These are phyloP conservation scores for Apogon talboti DNA, from an alignment of 2,797 vertebrate genomes.

Conservation along the genomic window DNA sequence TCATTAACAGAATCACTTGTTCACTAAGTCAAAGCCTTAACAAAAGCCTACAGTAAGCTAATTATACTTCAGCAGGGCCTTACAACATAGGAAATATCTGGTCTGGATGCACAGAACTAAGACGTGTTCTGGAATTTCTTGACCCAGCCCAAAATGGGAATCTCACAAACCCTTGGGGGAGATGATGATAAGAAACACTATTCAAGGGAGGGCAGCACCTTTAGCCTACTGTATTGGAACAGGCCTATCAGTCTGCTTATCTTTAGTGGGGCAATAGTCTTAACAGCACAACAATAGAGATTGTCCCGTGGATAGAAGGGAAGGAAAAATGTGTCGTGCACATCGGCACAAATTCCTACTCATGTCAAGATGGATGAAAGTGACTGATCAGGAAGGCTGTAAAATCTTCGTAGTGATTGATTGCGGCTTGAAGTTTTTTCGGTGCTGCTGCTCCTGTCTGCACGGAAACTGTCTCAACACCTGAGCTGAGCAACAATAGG, in stretches of 20 bases:
- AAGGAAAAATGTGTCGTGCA: conserved; percentile 38
- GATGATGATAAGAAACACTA: conserved; percentile 63
- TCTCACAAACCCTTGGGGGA: conserved; percentile 46
- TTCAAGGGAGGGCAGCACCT: conserved; percentile 49
- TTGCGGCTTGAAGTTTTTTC: conserved; percentile 19
- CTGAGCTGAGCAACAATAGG: conserved; percentile 52
- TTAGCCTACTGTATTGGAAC: conserved; percentile 56
- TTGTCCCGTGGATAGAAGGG: conserved; percentile 35
- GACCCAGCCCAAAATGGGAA: conserved; percentile 54
- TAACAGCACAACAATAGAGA: conserved; percentile 63
- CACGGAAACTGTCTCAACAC: conserved; percentile 56
- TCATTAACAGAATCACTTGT: conserved; percentile 48
- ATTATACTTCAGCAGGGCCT: background rate
- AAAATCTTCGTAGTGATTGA: conserved; percentile 33
- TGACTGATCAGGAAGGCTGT: background rate
- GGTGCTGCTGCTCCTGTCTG: conserved; percentile 20
- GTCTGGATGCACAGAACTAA: conserved; percentile 1
- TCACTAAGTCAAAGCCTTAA: conserved; percentile 6
- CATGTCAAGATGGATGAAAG: background rate
- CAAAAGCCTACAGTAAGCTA: background rate
- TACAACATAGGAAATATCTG: conserved; percentile 1
- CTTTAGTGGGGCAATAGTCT: conserved; percentile 75
- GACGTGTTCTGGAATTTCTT: conserved; percentile 51
- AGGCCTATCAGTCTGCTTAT: conserved; percentile 68
- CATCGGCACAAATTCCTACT: conserved; percentile 44